phyloP scores from a whole-genome alignment of 2,888 invertebrate genomes.

The Sicus ferrugineus region DNA sequence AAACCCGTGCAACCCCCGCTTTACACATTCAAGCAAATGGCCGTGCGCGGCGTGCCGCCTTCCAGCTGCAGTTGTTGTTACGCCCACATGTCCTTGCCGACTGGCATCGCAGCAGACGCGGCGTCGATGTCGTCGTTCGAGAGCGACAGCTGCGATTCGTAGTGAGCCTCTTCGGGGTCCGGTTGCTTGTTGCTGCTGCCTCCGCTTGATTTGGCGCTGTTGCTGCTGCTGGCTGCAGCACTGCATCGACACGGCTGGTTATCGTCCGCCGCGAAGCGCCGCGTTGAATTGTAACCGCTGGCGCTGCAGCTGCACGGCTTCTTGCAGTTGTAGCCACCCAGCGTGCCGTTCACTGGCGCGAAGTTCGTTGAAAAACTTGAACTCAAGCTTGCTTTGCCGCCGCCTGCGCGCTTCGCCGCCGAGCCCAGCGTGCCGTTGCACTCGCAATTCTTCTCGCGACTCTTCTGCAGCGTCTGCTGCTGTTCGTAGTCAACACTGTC shows the following conservation, averaged over 20 bases:
- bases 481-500: conserved; percentile 57
- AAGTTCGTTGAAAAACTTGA: conserved; percentile 61
- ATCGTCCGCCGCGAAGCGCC: conserved; percentile 36
- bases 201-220: conserved; percentile 45
- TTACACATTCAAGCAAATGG: conserved; percentile 45
- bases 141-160: conserved; percentile 60
- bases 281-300: conserved; percentile 21
- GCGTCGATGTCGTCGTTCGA: conserved; percentile 52
- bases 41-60: conserved; percentile 39
- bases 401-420: not conserved
- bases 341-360: conserved; percentile 43
- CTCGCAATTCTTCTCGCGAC: conserved; percentile 48
- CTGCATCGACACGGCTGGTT: conserved; percentile 42
- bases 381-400: conserved; percentile 44
- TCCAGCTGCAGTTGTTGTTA: conserved; percentile 48
- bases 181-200: conserved; percentile 54
- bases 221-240: not conserved
- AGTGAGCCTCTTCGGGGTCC: conserved; percentile 51
- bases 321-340: conserved; percentile 57
- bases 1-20: not conserved
- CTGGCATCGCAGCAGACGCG: conserved; percentile 39
- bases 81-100: conserved; percentile 56
- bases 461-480: conserved; percentile 47
- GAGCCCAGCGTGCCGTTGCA: conserved; percentile 49
- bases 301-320: conserved; percentile 53